Conservation (phyloP, 2,797 vertebrate genomes). For the Cyclura pinguis region DNA sequence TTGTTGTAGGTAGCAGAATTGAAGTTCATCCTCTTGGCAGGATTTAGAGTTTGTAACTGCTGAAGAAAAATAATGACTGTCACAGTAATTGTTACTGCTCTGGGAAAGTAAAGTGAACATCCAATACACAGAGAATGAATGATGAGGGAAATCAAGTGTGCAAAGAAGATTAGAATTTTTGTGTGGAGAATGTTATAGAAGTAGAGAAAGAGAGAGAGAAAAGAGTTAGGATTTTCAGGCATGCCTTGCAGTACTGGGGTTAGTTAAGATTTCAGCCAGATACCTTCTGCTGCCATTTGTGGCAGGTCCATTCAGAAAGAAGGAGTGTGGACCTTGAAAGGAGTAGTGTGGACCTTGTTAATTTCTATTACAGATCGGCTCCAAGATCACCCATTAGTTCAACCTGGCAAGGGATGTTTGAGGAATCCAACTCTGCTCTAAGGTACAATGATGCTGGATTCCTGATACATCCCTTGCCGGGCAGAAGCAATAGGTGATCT, state of each 20-base stretch:
- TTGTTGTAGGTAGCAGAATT: conserved; percentile 31
- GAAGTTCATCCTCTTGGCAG: conserved; percentile 25
- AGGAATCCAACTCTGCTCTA: neutral
- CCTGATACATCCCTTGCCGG: no score
- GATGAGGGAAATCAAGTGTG: neutral
- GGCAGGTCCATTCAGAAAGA: neutral
- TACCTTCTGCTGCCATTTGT: neutral
- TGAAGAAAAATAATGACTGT: conserved; percentile 18
- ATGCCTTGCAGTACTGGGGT: neutral
- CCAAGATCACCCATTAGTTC: neutral
- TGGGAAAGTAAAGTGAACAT: conserved; percentile 5
- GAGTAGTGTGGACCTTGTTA: neutral
- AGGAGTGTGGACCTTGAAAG: no score
- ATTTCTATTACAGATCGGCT: neutral
- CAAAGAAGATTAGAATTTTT: conserved; percentile 13
- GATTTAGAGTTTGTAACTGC: conserved; percentile 36
- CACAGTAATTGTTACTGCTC: conserved; percentile 23
- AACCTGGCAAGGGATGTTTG: neutral
- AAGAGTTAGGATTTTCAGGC: neutral
- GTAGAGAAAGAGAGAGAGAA: neutral
- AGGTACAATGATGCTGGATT: no score
- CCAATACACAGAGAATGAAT: conserved; percentile 34
- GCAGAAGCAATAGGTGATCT: no score
- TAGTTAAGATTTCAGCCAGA: neutral
- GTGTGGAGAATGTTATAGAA: neutral